Conservation (phyloP, 2,888 invertebrate genomes). For the Drosophila atripex region DNA sequence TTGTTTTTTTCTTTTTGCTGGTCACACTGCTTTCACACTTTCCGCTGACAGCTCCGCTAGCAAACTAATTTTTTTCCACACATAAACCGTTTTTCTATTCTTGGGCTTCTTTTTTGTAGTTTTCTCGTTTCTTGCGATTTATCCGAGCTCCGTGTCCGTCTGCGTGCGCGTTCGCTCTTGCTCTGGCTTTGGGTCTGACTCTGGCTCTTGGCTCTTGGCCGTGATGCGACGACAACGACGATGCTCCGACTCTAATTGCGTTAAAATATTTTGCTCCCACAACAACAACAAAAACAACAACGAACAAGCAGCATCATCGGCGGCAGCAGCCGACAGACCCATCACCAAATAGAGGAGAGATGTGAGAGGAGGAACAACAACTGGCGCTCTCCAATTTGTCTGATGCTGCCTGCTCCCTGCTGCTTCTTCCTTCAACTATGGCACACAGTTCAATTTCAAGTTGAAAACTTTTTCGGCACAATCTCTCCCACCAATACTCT, state of each 20-base stretch:
- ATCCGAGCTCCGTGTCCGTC: constrained; percentile 71
- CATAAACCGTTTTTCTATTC: constrained; percentile 31
- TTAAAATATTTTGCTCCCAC: constrained; percentile 79
- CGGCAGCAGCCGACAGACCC: constrained; percentile 31
- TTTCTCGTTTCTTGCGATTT: constrained; percentile 49
- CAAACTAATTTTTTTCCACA: constrained; percentile 38
- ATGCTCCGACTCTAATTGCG: constrained; percentile 79
- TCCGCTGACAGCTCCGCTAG: constrained; percentile 5
- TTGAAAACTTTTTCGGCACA: constrained; percentile 63
- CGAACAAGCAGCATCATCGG: constrained; percentile 22
- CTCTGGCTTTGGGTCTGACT: constrained; percentile 53
- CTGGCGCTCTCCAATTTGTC: constrained; percentile 70
- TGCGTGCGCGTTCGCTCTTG: constrained; percentile 78
- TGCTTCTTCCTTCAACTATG: constrained; percentile 49
- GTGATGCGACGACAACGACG: constrained; percentile 48
- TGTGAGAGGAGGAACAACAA: constrained; percentile 38
- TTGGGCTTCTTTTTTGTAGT: constrained; percentile 22
- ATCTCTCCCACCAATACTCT: constrained; percentile 30
- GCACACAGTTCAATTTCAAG: constrained; percentile 75
- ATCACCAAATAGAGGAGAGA: constrained; percentile 2
- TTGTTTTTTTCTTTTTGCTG: constrained; percentile 44
- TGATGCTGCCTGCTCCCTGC: constrained; percentile 42
- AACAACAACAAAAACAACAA: constrained; percentile 57
- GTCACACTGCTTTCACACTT: constrained; percentile 34
- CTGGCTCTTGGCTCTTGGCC: constrained; percentile 14